Base-by-base conservation (phyloP, 1,140 invertebrate genomes). In the Hylaeus anthracinus region DNA sequence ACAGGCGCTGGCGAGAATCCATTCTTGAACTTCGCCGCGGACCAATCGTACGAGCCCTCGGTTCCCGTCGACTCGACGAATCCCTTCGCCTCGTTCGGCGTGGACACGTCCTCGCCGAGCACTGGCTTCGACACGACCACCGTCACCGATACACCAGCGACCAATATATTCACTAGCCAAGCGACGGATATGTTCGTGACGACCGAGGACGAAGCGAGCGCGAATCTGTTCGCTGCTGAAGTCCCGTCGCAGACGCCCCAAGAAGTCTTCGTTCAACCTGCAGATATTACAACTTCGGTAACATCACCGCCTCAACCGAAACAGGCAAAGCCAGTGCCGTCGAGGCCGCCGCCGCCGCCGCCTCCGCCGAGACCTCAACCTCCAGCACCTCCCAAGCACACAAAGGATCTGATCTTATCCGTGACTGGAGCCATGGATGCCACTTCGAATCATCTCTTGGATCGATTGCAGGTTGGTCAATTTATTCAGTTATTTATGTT, bases 381-480 rank as follows among this genome's bases (percentile, higher is more conserved):
- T 0, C 93, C 91, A 77, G 91, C 91, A 56, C 94, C 94, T 6
- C 94, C 95, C 43, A 95, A 96, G 67, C 96, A 97, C 90, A 98
- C 97, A 0, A 97, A 98, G 94, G 96, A 98, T 89, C 93, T 98
- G 2, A 96, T 98, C 43, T 94, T 97, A 66, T 97, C 96, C 14
- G 97, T 98, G 0, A 98, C 97, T 41, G 97, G 97, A 5, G 97
- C 97, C 63, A 96, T 98, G 96, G 97, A 98, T 90, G 97, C 97
- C 45, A 97, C 97, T 1, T 98, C 97, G 73, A 96, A 97, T 37
- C 96, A 97, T 90, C 93, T 98, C 65, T 89, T 98, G 58, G 96
- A 97, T 82, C 95, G 97, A 64, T 95, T 98, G 63, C 77, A 79
- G 71, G 77, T 79, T n/a, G 5, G 77, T 26, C 8, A 15, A 14